Evolutionary conservation across 2,113 vertebrate genomes (phyloP).

Genomic region (Xyliphius kryptos): DNA sequence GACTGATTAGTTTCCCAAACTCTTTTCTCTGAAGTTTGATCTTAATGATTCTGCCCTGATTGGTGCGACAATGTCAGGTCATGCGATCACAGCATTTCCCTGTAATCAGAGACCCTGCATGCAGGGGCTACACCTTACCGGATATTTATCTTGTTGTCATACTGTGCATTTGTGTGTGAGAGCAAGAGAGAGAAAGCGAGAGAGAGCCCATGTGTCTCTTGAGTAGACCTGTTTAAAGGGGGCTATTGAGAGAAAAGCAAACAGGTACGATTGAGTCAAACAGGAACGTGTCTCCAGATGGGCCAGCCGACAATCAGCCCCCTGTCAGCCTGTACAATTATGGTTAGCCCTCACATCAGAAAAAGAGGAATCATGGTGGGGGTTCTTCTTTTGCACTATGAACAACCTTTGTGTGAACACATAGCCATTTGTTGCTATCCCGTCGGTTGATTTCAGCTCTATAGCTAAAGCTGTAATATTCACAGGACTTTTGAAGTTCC

Average conservation of each 20-base stretch:
- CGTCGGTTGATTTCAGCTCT: too few relatives aligned
- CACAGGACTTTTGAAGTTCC: too few relatives aligned
- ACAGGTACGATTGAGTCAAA: slow-evolving; percentile 42
- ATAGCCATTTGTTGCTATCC: too few relatives aligned
- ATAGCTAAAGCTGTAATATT: too few relatives aligned
- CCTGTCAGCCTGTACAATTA: neutral
- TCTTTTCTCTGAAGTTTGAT: slow-evolving; percentile 49
- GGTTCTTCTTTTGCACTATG: too few relatives aligned
- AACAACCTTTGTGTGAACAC: too few relatives aligned
- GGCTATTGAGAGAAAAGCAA: slow-evolving; percentile 64
- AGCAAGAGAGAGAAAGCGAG: too few relatives aligned
- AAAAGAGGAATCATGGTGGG: too few relatives aligned
- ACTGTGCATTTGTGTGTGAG: slow-evolving; percentile 40
- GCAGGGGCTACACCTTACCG: slow-evolving; percentile 35
- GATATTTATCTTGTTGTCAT: slow-evolving; percentile 66
- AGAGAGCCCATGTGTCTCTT: neutral
- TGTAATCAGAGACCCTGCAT: slow-evolving; percentile 51
- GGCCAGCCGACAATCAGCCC: slow-evolving; percentile 12
- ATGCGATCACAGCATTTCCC: slow-evolving; percentile 62
- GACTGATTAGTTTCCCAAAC: slow-evolving; percentile 48
- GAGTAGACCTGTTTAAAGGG: slow-evolving; percentile 52
- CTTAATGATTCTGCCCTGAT: slow-evolving; percentile 21
- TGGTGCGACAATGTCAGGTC: slow-evolving; percentile 55
- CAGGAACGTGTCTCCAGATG: too few relatives aligned
- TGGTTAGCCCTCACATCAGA: slow-evolving; percentile 1